These are phyloP conservation scores for Limnephilus rhombicus DNA, from an alignment of 2,888 invertebrate genomes.

Conservation along the genomic window DNA sequence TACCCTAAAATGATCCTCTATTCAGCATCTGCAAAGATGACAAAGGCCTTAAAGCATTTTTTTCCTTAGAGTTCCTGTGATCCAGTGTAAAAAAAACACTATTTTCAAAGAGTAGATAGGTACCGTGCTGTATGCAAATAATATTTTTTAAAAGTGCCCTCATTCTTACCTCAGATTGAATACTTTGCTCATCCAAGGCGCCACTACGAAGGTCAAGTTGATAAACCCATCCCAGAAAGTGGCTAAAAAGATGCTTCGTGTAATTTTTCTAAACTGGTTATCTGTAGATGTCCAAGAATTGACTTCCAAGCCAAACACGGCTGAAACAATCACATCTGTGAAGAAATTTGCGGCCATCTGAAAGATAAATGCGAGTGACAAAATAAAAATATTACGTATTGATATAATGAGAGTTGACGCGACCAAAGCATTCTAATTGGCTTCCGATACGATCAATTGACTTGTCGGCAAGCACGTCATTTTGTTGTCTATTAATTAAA, in stretches of 20 bases:
- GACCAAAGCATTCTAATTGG: too few species aligned
- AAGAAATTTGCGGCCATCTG: conserved; percentile 66
- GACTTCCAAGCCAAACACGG: conserved; percentile 65
- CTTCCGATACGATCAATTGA: too few species aligned
- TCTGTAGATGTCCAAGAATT: conserved; percentile 64
- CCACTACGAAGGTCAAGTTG: conserved; percentile 48
- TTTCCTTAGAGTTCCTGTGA: too few species aligned
- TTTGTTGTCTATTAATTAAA: too few species aligned
- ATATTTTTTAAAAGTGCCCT: too few species aligned
- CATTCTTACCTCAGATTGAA: conserved; percentile 53
- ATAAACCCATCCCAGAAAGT: conserved; percentile 59
- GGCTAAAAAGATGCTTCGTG: conserved; percentile 59
- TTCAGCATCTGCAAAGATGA: too few species aligned
- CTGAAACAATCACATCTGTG: conserved; percentile 66
- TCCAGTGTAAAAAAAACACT: too few species aligned
- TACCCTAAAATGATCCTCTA: too few species aligned
- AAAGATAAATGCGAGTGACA: conserved; percentile 20
- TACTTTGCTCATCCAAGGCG: conserved; percentile 53
- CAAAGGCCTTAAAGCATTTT: too few species aligned
- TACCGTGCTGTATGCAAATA: background rate
- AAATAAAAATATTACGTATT: background rate
- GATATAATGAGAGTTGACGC: too few species aligned
- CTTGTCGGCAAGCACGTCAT: too few species aligned
- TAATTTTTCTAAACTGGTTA: conserved; percentile 64
- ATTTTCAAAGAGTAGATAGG: too few species aligned